Conservation (phyloP, 2,888 invertebrate species). For the Ceramica pisi region DNA sequence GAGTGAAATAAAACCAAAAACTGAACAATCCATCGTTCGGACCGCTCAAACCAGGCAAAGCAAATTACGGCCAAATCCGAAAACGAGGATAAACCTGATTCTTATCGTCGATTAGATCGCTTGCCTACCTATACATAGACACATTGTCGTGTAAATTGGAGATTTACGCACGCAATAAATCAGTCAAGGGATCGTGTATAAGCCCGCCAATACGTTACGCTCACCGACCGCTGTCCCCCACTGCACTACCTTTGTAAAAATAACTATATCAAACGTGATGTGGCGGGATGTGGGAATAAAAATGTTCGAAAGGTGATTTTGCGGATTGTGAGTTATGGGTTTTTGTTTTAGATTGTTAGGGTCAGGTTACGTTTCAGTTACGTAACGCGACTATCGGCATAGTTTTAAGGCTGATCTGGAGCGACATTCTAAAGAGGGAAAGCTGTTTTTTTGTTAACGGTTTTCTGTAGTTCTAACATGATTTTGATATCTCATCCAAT, state of each 20-base stretch:
- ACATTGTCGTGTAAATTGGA: constrained; percentile 87
- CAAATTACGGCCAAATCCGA: constrained; percentile 61
- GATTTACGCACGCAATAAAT: constrained; percentile 89
- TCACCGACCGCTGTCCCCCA: constrained; percentile 78
- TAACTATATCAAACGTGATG: constrained; percentile 70
- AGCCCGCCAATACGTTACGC: constrained; percentile 87
- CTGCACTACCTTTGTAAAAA: constrained; percentile 73
- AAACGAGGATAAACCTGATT: constrained; percentile 67
- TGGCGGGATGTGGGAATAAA: constrained; percentile 67
- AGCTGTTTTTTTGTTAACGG: background rate
- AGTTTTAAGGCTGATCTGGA: background rate
- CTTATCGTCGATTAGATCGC: constrained; percentile 80
- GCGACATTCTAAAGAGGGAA: background rate
- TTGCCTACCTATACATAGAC: constrained; percentile 70
- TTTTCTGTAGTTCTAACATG: background rate
- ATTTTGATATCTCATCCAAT: too few species aligned
- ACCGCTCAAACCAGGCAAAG: constrained; percentile 55
- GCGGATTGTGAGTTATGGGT: constrained; percentile 63
- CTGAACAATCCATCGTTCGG: constrained; percentile 36
- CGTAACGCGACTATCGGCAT: constrained; percentile 20
- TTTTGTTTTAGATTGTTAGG: constrained; percentile 56
- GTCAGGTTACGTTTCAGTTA: constrained; percentile 40
- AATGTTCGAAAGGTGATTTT: constrained; percentile 69
- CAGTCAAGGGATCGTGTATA: constrained; percentile 86
- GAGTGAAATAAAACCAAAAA: constrained; percentile 43